Base-by-base conservation (phyloP, 2,888 invertebrate species). In the Melanostoma mellinum region DNA sequence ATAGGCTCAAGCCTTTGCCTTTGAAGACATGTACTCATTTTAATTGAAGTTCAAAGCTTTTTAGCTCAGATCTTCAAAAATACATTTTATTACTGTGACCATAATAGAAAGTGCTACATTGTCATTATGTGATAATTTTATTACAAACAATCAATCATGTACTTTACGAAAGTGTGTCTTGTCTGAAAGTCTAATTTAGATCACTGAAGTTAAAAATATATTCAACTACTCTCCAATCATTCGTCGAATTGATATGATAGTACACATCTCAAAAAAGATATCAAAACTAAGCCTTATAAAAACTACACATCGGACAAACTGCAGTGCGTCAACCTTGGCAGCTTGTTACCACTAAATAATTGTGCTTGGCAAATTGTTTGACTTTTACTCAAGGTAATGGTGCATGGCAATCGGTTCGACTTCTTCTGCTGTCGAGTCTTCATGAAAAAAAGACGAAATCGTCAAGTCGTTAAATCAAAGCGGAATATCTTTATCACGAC, bases 321-420 rank as follows among this genome's bases (percentile, higher is more conserved):
- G 60, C 36, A 65, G 71, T 76, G 65, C 61, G 71, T 53, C 71
- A 80, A 65, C 80, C 80, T 80, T 80, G 80, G 69, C 52, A 56
- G 67, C 55, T 61, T 42, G 56, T 65, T 68, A 50, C 61, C 56
- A 20, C 44, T 52, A 58, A 38, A 20, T 56, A 48, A 42, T 71
- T 9, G 42, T 53, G 71, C 60, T 48, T 73, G 52, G 44, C 67
- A 73, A 60, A 67, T 53, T 44, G 35, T 67, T 46, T 61, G 40
- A 68, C 74, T 68, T 61, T 74, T 61, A 68, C 55, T 32, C n/a
- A n/a, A 63, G 33, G 46, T 53, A 48, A 56, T 20, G 20, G 1
- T 20, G 20, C 20, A 20, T 20, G 20, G 20, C 20, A 20, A 20
- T 20, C 20, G 20, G 20, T 20, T 20, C 20, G 20, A 20, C 20